Conservation (phyloP, 2,113 vertebrate species). For the Gymnorhina tibicen region DNA sequence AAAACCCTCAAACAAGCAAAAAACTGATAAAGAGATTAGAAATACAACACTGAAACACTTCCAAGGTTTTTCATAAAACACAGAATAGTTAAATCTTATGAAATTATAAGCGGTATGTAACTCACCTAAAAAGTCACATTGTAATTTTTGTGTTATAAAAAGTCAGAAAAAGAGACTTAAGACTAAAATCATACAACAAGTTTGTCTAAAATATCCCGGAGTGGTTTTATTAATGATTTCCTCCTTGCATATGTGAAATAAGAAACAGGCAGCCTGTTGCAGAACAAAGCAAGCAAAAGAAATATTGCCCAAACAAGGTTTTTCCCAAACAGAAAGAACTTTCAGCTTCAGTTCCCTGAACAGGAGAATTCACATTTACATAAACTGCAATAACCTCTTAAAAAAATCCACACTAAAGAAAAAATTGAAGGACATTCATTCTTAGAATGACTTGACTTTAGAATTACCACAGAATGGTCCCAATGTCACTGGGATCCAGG, state of each 20-base stretch:
- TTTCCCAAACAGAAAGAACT: background rate
- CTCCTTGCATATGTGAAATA: background rate
- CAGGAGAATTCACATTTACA: background rate
- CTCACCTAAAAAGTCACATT: background rate
- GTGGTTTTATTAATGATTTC: background rate
- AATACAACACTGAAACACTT: background rate
- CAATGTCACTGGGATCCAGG: background rate
- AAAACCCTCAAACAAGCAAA: background rate
- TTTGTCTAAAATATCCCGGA: background rate
- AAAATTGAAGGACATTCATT: background rate
- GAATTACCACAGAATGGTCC: background rate
- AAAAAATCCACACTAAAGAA: background rate
- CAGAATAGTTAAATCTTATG: background rate
- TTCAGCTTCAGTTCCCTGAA: background rate
- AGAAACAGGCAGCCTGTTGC: background rate
- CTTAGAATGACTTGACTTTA: background rate
- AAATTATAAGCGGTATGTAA: background rate
- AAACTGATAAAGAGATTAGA: background rate
- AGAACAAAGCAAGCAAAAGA: slow-evolving; percentile 1
- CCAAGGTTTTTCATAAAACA: background rate
- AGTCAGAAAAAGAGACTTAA: background rate
- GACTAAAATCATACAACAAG: background rate
- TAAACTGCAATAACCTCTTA: background rate
- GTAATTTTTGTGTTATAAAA: background rate
- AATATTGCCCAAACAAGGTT: background rate